phyloP scores from a whole-genome alignment of 1,140 invertebrate species.

The Cyclina sinensis region DNA sequence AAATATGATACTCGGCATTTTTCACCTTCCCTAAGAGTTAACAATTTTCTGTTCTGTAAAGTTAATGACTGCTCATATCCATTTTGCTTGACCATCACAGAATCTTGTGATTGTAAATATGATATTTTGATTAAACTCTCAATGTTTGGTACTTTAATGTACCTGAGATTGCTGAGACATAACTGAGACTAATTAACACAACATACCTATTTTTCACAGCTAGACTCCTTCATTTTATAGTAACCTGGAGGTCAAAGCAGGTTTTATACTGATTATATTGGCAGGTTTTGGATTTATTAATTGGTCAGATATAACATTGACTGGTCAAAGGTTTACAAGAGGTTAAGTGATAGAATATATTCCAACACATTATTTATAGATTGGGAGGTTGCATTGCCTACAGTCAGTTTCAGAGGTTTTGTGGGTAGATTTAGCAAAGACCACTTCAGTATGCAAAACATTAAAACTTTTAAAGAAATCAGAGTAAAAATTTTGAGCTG shows the following conservation, averaged over 20 bases:
- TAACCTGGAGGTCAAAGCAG: slow-evolving; percentile 48
- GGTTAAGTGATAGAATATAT: slow-evolving; percentile 15
- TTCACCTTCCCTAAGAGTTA: no score
- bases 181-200: slow-evolving; percentile 44
- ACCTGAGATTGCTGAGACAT: not conserved
- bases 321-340: slow-evolving; percentile 61
- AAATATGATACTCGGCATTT: no score
- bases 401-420: no score
- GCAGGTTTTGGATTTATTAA: slow-evolving; percentile 67
- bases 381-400: no score
- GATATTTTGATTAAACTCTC: not conserved
- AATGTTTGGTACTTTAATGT: not conserved
- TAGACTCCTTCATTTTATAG: slow-evolving; percentile 17
- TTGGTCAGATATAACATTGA: slow-evolving; percentile 66
- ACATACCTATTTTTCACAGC: slow-evolving; percentile 38
- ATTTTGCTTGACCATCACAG: no score
- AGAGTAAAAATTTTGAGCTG: no score
- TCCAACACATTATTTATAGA: slow-evolving; percentile 37
- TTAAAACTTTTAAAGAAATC: no score
- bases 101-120: no score
- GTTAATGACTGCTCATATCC: no score
- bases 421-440: no score
- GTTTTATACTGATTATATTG: slow-evolving; percentile 63
- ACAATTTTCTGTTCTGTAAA: no score
- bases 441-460: no score